Conservation (phyloP, 2,888 invertebrate genomes). For the Byasa hedistus region DNA sequence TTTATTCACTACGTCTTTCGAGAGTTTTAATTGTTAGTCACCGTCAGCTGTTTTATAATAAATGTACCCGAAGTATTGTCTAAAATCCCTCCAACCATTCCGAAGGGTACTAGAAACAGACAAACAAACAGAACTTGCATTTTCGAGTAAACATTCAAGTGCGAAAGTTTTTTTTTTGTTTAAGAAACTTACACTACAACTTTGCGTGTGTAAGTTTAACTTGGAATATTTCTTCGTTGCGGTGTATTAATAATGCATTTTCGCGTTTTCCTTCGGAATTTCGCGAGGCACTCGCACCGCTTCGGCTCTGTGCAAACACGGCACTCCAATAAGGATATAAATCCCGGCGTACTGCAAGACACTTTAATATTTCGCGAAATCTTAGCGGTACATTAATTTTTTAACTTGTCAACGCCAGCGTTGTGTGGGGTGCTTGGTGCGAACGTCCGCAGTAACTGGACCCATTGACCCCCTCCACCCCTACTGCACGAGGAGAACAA, state of each 20-base stretch:
- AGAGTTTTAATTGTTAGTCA: no score
- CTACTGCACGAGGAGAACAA: conserved; percentile 48
- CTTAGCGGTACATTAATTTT: not conserved
- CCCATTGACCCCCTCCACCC: conserved; percentile 38
- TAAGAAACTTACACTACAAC: no score
- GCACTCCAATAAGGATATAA: not conserved
- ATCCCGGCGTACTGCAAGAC: not conserved
- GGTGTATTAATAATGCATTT: not conserved
- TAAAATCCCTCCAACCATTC: no score
- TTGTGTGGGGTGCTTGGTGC: not conserved
- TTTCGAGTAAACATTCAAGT: no score
- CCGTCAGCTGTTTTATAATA: no score
- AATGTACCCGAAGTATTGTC: no score
- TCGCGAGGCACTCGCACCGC: not conserved
- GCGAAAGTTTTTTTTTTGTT: no score
- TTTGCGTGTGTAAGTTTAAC: not conserved
- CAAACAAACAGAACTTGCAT: no score
- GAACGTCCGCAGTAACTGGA: conserved; percentile 38
- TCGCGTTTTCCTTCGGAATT: not conserved
- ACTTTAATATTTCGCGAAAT: not conserved
- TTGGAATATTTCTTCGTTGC: not conserved
- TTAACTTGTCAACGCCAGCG: not conserved
- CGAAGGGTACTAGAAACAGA: no score
- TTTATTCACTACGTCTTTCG: no score
- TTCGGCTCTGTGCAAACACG: not conserved